A percentile compares a stretch with the other conserved stretches of the same genome.
These are phyloP conservation scores for Rhinolophus ferrumequinum DNA, from an alignment of 2,113 vertebrate genomes.

Conservation along the genomic window DNA sequence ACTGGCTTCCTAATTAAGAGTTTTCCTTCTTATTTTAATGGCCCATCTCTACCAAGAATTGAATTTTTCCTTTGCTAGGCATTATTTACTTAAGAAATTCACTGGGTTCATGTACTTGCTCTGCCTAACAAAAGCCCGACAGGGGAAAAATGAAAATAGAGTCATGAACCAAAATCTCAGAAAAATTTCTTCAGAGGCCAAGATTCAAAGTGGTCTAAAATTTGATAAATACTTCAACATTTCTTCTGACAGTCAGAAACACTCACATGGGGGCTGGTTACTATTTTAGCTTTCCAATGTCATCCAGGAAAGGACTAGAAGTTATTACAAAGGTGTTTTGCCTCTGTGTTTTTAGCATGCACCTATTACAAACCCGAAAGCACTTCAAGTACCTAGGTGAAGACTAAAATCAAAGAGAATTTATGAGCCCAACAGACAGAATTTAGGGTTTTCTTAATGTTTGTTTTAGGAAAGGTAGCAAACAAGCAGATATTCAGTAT, in stretches of 20 bases:
- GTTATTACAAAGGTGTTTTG: background rate
- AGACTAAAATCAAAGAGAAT: background rate
- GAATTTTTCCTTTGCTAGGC: background rate
- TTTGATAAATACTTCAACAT: background rate
- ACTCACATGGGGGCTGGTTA: background rate
- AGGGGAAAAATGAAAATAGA: background rate
- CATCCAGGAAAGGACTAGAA: background rate
- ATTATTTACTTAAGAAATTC: slow-evolving; percentile 27
- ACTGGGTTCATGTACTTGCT: background rate
- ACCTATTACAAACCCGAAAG: background rate
- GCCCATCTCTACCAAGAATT: background rate
- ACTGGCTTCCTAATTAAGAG: background rate
- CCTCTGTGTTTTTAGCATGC: background rate
- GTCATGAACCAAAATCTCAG: background rate
- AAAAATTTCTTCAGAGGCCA: background rate
- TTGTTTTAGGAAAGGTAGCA: background rate
- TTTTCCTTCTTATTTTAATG: background rate
- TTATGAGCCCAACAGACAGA: background rate
- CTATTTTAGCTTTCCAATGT: background rate
- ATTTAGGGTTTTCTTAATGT: background rate
- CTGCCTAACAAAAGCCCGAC: background rate
- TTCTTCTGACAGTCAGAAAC: background rate
- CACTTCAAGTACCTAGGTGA: background rate
- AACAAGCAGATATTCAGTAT: background rate
- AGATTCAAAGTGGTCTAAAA: background rate